These are phyloP conservation scores for Macrotrachela quadricornifera DNA, from an alignment of 1,140 invertebrate genomes.

Conservation along the genomic window DNA sequence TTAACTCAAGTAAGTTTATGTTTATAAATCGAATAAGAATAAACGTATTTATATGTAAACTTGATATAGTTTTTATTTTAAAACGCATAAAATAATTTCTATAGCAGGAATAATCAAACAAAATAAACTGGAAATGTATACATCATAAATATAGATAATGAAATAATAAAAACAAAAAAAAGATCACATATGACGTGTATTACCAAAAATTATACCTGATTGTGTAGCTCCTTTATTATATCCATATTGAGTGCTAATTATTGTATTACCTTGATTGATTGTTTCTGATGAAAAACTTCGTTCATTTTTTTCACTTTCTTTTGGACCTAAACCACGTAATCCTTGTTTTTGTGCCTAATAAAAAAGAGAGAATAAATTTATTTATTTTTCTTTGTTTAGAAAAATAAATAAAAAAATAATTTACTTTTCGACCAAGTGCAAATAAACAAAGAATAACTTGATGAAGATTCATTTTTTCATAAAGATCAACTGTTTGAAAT, in stretches of 20 bases:
- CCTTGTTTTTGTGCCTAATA: constrained; percentile 2
- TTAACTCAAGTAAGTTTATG: too few relatives aligned
- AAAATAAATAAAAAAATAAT: too few relatives aligned
- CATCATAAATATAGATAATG: too few relatives aligned
- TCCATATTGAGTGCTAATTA: constrained; percentile 57
- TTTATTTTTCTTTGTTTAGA: neutral
- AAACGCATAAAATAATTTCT: too few relatives aligned
- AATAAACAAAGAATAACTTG: constrained; percentile 80
- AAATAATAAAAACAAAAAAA: too few relatives aligned
- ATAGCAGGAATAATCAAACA: too few relatives aligned
- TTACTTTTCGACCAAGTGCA: constrained; percentile 60
- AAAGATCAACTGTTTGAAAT: constrained; percentile 85
- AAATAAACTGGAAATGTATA: too few relatives aligned
- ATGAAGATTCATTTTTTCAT: constrained; percentile 80
- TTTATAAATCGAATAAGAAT: too few relatives aligned
- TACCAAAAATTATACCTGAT: constrained; percentile 72
- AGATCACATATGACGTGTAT: constrained; percentile 46
- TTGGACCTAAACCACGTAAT: neutral
- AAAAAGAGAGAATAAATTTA: neutral
- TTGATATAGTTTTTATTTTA: too few relatives aligned
- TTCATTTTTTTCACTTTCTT: constrained; percentile 38
- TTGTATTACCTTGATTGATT: constrained; percentile 58
- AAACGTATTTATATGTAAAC: too few relatives aligned
- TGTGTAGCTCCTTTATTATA: constrained; percentile 58
- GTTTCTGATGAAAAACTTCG: constrained; percentile 57